Evolutionary conservation across 2,888 invertebrate genomes (phyloP), one percentile per base, ranked within the genome.

Genomic region (Clitarchus hookeri): DNA sequence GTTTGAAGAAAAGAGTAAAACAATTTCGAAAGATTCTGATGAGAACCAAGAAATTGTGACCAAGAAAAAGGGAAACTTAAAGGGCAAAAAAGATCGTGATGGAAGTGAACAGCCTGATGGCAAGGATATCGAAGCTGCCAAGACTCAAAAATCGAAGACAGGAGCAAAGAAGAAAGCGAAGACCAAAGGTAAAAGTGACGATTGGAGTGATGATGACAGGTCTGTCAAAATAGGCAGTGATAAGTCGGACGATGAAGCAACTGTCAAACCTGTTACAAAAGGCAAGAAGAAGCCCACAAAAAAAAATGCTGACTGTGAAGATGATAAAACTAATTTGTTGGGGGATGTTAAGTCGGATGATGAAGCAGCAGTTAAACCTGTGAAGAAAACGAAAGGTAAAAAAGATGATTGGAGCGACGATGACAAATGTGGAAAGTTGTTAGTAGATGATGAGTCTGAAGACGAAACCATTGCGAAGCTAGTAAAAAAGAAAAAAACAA

Each of bases 11-110:
- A 85, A 83, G 85, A 83, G 26, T 83, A 87, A 87, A 86, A 84
- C 89, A 88, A 86, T 88, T 36, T 88, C 83, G 12, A 87, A 88
- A 65, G 88, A 88, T 25, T 87, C 88, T 9, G 89, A 88, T 26
- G 88, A 88, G 36, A 88, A 87, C 80, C 88, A 88, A n/a, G 88
- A 87, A 78, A 88, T 87, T 44, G 89, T 86, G 87, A 91, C 91
- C 84, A 92, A 92, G 87, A 91, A 92, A 88, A 92, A 91, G 87
- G 91, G 92, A 89, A 89, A 88, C 88, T 89, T 89, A 87, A 87
- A 86, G 12, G 92, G 86, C 44, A 87, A 88, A 83, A 88, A 89
- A 85, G 86, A 85, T 86, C 88, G 88, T 19, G 82, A 78, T 48
- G 87, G 88, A 79, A 87, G 87, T 44, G 86, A 88, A 54, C 84